Percentiles rank a stretch among this genome's conserved stretches.
Conservation (phyloP, 2,888 invertebrate species). For the Quadroppia sp. region DNA sequence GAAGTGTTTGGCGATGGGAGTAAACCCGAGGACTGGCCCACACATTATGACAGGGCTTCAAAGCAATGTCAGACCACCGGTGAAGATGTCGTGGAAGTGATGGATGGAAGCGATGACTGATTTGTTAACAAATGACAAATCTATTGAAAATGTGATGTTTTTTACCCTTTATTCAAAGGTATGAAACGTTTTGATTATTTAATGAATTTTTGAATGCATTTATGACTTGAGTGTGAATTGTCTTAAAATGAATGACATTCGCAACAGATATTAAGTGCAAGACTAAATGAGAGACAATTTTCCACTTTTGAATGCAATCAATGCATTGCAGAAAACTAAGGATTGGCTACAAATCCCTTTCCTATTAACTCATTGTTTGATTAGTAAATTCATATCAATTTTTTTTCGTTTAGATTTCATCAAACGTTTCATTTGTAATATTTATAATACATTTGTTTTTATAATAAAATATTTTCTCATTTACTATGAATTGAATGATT, state of each 20-base stretch:
- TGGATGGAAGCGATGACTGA: neutral
- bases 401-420: too few species aligned
- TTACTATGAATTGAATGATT: too few species aligned
- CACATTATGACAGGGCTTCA: neutral
- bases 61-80: neutral
- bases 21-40: conserved; percentile 21
- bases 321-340: neutral
- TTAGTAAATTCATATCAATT: too few species aligned
- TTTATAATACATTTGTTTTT: too few species aligned
- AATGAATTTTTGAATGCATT: neutral
- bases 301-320: neutral
- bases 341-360: neutral
- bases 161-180: neutral
- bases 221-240: neutral
- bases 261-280: too few species aligned
- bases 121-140: neutral
- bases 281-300: neutral
- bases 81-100: neutral
- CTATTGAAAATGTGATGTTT: too few species aligned
- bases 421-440: too few species aligned
- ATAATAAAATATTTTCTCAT: too few species aligned
- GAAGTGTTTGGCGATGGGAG: conserved; percentile 8
- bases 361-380: too few species aligned
- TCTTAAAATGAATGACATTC: neutral
- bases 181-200: neutral